Percentiles rank a stretch among this genome's conserved stretches.
Evolutionary conservation across 2,797 vertebrate species (phyloP).

Genomic region (Protosalanx chinensis): DNA sequence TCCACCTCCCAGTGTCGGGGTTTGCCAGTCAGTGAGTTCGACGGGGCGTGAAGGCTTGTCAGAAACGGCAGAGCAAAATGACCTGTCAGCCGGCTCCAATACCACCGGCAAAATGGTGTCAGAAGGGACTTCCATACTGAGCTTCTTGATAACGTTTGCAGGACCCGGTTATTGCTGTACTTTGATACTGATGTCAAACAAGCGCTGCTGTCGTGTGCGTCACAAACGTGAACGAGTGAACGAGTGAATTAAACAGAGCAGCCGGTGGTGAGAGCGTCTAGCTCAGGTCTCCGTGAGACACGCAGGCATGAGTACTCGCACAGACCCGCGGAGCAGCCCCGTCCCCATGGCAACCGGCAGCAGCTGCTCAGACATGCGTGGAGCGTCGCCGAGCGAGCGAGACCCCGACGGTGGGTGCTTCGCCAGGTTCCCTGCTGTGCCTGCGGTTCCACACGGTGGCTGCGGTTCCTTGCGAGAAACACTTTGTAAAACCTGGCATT

Average conservation of each 20-base stretch:
- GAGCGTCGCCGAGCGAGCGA: not conserved
- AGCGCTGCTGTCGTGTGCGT: too few species aligned
- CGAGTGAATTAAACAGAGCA: not conserved
- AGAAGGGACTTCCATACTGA: not conserved
- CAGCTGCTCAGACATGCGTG: slow-evolving; percentile 8
- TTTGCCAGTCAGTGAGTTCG: not conserved
- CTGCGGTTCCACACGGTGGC: not conserved
- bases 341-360: slow-evolving; percentile 48
- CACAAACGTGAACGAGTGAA: too few species aligned
- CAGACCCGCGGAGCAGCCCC: slow-evolving; percentile 15
- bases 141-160: not conserved
- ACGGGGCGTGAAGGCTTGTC: not conserved
- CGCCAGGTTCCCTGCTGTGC: not conserved
- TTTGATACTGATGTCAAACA: too few species aligned
- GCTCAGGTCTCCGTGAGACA: not conserved
- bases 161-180: not conserved
- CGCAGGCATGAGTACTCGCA: too few species aligned
- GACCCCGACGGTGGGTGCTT: not conserved
- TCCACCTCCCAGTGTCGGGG: not conserved
- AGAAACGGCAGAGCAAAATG: not conserved
- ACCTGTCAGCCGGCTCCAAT: slow-evolving; percentile 6
- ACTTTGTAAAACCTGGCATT: not conserved
- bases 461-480: not conserved
- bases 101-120: slow-evolving; percentile 1
- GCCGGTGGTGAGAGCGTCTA: not conserved